A percentile compares a stretch with the other conserved stretches of the same genome.
Conservation (phyloP, 2,113 vertebrate species). For the Sylvicapra grimmia region DNA sequence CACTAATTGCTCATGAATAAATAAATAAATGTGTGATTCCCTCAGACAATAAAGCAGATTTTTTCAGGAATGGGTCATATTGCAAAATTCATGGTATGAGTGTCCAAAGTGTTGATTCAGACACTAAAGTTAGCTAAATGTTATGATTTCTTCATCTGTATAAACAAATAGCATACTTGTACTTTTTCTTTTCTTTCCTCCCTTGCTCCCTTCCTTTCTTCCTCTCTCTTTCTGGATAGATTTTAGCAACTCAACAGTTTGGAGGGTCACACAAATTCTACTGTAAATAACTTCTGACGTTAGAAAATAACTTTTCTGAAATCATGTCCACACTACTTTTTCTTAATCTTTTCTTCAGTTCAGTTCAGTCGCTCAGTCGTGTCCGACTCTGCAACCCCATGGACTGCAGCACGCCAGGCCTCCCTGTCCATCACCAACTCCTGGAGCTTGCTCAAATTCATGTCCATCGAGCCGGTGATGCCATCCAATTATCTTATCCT, state of each 20-base stretch:
- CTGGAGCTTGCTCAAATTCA: background rate
- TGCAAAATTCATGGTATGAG: background rate
- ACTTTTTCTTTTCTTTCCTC: background rate
- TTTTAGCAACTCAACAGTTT: background rate
- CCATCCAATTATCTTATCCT: background rate
- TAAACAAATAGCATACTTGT: background rate
- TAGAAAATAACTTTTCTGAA: background rate
- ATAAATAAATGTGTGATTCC: background rate
- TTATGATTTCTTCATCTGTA: background rate
- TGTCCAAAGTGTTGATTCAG: background rate
- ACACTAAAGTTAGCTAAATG: background rate
- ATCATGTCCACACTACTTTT: background rate
- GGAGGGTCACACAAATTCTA: background rate
- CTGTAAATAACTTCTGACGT: background rate
- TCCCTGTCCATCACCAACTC: background rate
- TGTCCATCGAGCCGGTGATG: background rate
- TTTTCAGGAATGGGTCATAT: background rate
- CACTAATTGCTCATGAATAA: background rate
- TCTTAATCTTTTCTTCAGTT: background rate
- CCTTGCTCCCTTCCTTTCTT: background rate
- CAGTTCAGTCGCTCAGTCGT: background rate
- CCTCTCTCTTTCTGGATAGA: background rate
- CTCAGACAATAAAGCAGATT: background rate
- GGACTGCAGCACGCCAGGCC: background rate
- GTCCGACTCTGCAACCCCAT: background rate